Evolutionary conservation across 2,113 vertebrate species (phyloP).

Genomic region (Clarias macrocephalus): DNA sequence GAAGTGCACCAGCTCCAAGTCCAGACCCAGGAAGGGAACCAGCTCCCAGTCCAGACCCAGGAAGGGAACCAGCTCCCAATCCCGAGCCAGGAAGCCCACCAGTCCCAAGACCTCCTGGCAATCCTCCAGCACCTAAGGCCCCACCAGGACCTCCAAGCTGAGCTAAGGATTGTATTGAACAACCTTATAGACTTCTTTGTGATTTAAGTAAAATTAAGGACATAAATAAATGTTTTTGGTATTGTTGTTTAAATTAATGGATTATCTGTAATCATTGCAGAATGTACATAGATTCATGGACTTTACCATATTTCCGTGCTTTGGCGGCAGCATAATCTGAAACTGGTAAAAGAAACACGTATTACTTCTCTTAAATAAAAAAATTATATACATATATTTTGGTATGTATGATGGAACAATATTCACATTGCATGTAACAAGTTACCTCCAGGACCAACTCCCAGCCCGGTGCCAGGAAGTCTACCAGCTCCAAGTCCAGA

Average conservation of each 20-base stretch:
- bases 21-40: too few species aligned
- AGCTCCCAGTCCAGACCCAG: too few species aligned
- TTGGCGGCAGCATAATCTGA: conserved; percentile 54
- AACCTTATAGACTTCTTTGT: too few species aligned
- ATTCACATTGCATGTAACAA: neutral
- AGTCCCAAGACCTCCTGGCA: too few species aligned
- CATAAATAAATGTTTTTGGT: too few species aligned
- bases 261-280: neutral
- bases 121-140: too few species aligned
- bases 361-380: neutral
- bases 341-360: neutral
- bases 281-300: neutral
- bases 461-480: conserved; percentile 29
- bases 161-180: too few species aligned
- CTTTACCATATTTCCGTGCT: conserved; percentile 54
- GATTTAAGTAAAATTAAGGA: too few species aligned
- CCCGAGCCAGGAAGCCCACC: too few species aligned
- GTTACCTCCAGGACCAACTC: conserved; percentile 38
- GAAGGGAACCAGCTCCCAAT: too few species aligned
- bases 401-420: neutral
- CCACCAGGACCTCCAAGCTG: too few species aligned
- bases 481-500: conserved; percentile 22
- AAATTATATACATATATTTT: neutral
- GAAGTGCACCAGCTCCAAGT: too few species aligned
- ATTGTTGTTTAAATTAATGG: neutral